Conservation (phyloP, 2,113 vertebrate genomes). For the Thryonomys swinderianus region DNA sequence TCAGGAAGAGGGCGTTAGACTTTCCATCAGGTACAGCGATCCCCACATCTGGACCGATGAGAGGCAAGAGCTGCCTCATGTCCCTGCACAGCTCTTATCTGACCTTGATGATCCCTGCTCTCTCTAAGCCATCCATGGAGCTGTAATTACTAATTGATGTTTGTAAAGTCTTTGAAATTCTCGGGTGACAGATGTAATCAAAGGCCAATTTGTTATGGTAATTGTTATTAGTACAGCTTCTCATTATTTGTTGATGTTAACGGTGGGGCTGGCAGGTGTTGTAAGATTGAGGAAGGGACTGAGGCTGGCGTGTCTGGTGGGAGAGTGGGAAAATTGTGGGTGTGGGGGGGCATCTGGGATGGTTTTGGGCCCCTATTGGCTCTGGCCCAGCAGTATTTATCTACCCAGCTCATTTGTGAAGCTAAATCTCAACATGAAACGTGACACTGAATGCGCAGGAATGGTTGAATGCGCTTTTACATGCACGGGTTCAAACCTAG, state of each 20-base stretch:
- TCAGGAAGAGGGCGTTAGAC: not conserved
- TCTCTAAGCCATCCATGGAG: constrained; percentile 50
- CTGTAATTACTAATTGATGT: constrained; percentile 70
- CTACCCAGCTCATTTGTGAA: not conserved
- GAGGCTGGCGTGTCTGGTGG: not conserved
- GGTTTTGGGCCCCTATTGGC: not conserved
- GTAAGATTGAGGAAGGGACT: not conserved
- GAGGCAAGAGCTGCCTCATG: not conserved
- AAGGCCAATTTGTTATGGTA: constrained; percentile 67
- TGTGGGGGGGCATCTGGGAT: not conserved
- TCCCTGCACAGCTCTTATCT: constrained; percentile 35
- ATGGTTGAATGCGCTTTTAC: not conserved
- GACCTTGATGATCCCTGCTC: constrained; percentile 67
- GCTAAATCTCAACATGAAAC: not conserved
- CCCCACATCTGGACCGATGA: not conserved
- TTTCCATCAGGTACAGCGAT: not conserved
- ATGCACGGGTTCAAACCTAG: not conserved
- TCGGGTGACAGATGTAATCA: constrained; percentile 74
- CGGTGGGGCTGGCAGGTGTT: constrained; percentile 63
- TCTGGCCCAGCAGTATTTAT: not conserved
- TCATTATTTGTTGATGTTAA: constrained; percentile 73
- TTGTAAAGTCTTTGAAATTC: constrained; percentile 71
- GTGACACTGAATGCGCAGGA: not conserved
- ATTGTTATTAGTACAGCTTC: constrained; percentile 73
- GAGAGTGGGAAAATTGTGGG: not conserved